Base-by-base conservation (phyloP, 2,888 invertebrate genomes). In the Cosmia pyralina region DNA sequence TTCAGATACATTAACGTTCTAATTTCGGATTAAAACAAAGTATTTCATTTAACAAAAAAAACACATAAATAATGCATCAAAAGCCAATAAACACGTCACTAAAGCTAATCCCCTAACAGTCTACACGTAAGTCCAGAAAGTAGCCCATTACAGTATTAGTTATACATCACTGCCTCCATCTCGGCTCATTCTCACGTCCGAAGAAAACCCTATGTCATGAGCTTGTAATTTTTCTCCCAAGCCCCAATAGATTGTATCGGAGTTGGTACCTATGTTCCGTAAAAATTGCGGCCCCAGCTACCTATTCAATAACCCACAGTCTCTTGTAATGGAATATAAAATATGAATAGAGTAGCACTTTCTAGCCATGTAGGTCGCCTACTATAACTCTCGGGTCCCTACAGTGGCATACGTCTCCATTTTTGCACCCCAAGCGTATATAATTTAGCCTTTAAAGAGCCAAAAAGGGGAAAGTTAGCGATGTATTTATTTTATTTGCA, bases 401-500 rank as follows among this genome's bases (percentile, higher is more conserved):
- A 89, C 91, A 92, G 96, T 92, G 87, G 92, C 89, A 93, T 96
- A 93, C 92, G 94, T 96, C 95, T 95, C 95, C 93, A 96, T 95
- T 95, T 93, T 92, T 92, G 88, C 90, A 90, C 94, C 94, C 94
- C 89, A 78, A 85, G 93, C 90, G 94, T 92, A 93, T 94, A 96
- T 95, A 95, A 95, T 95, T 96, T 94, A 93, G 91, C 93, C 91
- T 91, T 92, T 94, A 94, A 95, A 95, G 93, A 93, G 90, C 92
- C 92, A 90, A 90, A 92, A 92, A 92, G 92, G 92, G 91, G 90
- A 93, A 94, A 94, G 91, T 94, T 94, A 90, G 90, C 84, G 89
- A 90, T 90, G 88, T 93, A 93, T 93, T 93, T 94, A 93, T 93
- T 94, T 93, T 93, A 92, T 93, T 91, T 91, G 88, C 84, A 78